A percentile compares a stretch with the other conserved stretches of the same genome.
phyloP scores from a whole-genome alignment of 2,797 vertebrate species.

The Dallia pectoralis region DNA sequence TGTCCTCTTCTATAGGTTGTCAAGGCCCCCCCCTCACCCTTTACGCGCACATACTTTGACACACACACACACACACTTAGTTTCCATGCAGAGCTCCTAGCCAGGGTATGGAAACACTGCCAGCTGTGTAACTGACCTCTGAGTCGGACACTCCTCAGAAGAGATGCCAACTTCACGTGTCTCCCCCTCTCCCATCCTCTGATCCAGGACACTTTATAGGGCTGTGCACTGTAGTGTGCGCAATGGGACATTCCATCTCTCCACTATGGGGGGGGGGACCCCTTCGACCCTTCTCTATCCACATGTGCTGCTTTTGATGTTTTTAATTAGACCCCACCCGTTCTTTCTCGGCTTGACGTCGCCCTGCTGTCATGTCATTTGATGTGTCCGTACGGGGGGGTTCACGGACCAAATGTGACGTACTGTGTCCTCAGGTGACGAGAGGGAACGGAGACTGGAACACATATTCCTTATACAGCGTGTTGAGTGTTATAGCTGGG shows the following conservation, averaged over 20 bases:
- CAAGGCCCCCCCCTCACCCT: background rate
- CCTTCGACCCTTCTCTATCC: constrained; percentile 39
- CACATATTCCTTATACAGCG: background rate
- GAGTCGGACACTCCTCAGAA: constrained; percentile 49
- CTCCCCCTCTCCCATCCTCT: constrained; percentile 34
- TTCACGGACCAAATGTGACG: constrained; percentile 43
- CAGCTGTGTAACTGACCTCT: constrained; percentile 52
- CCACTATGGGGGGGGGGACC: constrained; percentile 40
- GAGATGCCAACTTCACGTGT: constrained; percentile 54
- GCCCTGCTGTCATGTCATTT: constrained; percentile 35
- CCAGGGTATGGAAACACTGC: constrained; percentile 41
- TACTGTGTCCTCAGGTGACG: constrained; percentile 28
- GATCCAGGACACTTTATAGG: constrained; percentile 30
- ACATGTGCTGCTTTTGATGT: constrained; percentile 60
- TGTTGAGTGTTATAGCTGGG: background rate
- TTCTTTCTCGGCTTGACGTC: constrained; percentile 54
- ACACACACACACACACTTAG: constrained; percentile 26
- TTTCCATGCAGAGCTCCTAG: constrained; percentile 20
- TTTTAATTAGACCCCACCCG: constrained; percentile 45
- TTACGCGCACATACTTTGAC: constrained; percentile 6
- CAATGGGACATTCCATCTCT: constrained; percentile 22
- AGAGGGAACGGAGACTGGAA: constrained; percentile 5
- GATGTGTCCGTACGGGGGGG: constrained; percentile 28
- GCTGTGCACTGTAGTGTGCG: constrained; percentile 25
- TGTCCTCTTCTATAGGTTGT: constrained; percentile 21